Evolutionary conservation across 2,797 vertebrate genomes (phyloP), one percentile per base, ranked within the genome.

Genomic region (Anabas testudineus): DNA sequence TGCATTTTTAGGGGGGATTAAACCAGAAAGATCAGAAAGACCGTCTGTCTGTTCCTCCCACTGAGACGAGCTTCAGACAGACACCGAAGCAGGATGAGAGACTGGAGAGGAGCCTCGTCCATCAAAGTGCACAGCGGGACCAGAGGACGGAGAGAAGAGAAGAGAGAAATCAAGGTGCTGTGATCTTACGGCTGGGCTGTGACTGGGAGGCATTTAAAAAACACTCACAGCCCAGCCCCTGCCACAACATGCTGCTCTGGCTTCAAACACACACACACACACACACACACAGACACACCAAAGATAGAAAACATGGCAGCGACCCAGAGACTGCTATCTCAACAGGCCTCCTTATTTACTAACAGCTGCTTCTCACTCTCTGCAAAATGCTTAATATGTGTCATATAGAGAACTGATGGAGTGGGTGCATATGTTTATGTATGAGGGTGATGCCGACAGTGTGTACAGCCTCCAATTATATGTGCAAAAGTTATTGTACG

Each of bases 261-360:
- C 85, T 76, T 82, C 82, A 80, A 78, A 82, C 74, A 47, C 67
- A 84, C 90, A 71, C 64, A 42, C 61, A 42, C 65, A 67, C 86
- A 81, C 82, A 82, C 71, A 45, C 67, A 84, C 82, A 80, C 77
- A 81, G 74, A 47, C 63, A 68, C 85, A 81, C 81, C 94, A 96
- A 95, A 96, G 90, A 95, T 90, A 93, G 94, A 94, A 91, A 94
- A 84, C 69, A 78, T 91, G 94, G 92, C 92, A 90, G 71, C 62
- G 1, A 51, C 78, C 81, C 84, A 69, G 76, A 61, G 82, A 81
- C 77, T 74, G 83, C 66, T 1, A 86, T 85, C 83, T 87, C 81
- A 90, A 83, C 93, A 94, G 91, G 90, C 93, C 93, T 93, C 91
- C 85, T 80, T 95, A 94, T 96, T 96, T 96, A 95, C 93, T 88